Evolutionary conservation across 2,113 vertebrate species (phyloP).

Genomic region (Stictonetta naevosa): DNA sequence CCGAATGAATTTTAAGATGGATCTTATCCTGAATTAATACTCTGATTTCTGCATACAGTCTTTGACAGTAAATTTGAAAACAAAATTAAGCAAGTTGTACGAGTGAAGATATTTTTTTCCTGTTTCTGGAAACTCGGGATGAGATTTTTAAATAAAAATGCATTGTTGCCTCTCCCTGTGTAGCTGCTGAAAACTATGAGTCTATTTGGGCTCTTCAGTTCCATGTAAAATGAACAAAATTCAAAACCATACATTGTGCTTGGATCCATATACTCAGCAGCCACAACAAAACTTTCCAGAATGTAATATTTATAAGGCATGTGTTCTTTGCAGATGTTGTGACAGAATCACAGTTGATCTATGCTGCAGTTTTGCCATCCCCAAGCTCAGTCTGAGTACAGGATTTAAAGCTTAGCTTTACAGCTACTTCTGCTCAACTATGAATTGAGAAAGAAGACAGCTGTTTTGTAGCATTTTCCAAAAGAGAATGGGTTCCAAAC

Average conservation of each 20-base stretch:
- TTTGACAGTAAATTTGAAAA: not conserved
- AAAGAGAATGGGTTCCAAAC: not conserved
- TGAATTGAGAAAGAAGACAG: not conserved
- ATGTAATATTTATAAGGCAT: not conserved
- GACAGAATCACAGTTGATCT: not conserved
- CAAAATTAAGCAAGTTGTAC: not conserved
- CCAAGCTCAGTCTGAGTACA: not conserved
- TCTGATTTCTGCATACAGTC: not conserved
- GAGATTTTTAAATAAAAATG: not conserved
- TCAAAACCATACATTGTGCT: not conserved
- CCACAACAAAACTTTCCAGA: not conserved
- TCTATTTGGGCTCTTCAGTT: not conserved
- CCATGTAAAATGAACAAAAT: not conserved
- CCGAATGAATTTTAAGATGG: not conserved
- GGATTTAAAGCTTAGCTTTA: slow-evolving; percentile 6
- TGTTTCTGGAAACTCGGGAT: not conserved
- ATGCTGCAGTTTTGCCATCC: not conserved
- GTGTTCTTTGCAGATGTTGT: not conserved
- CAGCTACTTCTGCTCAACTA: not conserved
- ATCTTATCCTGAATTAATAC: not conserved
- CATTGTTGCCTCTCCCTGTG: not conserved
- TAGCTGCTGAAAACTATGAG: not conserved
- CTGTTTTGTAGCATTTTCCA: not conserved
- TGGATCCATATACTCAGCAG: not conserved
- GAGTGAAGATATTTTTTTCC: not conserved